Conservation (phyloP, 2,888 invertebrate species). For the Lottia scabra region DNA sequence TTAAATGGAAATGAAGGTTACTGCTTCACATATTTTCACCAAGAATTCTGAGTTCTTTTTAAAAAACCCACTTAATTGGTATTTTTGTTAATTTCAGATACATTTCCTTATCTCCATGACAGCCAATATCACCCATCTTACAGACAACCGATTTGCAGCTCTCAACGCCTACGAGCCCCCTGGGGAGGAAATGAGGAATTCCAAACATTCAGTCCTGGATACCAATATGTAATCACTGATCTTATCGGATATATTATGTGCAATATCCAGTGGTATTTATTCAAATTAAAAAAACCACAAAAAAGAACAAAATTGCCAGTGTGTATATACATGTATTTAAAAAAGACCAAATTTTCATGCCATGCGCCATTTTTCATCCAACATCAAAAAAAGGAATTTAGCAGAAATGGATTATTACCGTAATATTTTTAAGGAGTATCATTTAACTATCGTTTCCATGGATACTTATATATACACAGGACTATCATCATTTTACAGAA, state of each 20-base stretch:
- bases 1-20: no score
- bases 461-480: no score
- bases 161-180: slow-evolving; percentile 57
- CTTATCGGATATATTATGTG: neutral
- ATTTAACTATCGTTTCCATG: no score
- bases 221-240: slow-evolving; percentile 56
- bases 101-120: slow-evolving; percentile 62
- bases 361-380: no score
- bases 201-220: slow-evolving; percentile 60
- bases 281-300: neutral
- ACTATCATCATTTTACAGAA: no score
- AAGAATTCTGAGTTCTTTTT: no score
- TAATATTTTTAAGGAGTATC: no score
- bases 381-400: no score
- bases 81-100: slow-evolving; percentile 47
- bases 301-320: slow-evolving; percentile 9
- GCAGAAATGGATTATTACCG: no score
- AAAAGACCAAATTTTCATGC: no score
- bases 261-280: slow-evolving; percentile 11
- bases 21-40: no score
- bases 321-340: neutral
- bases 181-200: slow-evolving; percentile 49
- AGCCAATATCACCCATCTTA: slow-evolving; percentile 60
- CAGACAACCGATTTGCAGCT: slow-evolving; percentile 58
- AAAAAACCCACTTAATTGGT: no score